Conservation (phyloP, 2,113 vertebrate species). For the Hemibagrus wyckioides region DNA sequence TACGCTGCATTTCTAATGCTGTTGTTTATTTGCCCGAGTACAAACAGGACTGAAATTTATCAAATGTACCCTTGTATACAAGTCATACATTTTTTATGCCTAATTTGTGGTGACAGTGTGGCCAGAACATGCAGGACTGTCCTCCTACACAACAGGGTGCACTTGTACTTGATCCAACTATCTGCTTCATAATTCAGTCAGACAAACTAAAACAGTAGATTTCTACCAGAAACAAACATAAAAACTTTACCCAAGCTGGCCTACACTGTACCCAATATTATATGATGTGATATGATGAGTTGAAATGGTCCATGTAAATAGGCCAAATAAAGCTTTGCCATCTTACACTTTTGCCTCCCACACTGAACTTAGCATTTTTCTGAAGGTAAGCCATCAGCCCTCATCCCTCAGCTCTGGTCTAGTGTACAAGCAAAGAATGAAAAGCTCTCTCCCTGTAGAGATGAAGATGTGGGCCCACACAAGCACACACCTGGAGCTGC, state of each 20-base stretch:
- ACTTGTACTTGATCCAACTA: constrained; percentile 7
- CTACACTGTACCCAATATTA: constrained; percentile 29
- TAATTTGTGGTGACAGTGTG: constrained; percentile 10
- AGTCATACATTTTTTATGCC: background rate
- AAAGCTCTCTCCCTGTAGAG: constrained; percentile 2
- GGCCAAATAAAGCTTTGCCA: background rate
- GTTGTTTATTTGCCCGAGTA: background rate
- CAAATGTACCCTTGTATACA: background rate
- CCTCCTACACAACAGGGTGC: constrained; percentile 3
- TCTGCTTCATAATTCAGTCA: constrained; percentile 1
- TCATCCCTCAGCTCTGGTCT: background rate
- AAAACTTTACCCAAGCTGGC: background rate
- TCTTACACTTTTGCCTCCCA: background rate
- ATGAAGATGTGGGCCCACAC: background rate
- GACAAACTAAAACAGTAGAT: background rate
- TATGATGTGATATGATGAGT: background rate
- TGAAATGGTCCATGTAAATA: constrained; percentile 40
- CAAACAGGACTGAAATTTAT: background rate
- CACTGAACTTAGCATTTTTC: constrained; percentile 23
- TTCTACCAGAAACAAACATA: background rate
- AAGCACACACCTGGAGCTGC: constrained; percentile 31
- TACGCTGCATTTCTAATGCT: background rate
- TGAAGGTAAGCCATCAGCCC: constrained; percentile 10
- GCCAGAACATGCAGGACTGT: constrained; percentile 1
- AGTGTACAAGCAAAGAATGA: background rate